Evolutionary conservation across 2,113 vertebrate species (phyloP).

Genomic region (Lucifuga dentata): DNA sequence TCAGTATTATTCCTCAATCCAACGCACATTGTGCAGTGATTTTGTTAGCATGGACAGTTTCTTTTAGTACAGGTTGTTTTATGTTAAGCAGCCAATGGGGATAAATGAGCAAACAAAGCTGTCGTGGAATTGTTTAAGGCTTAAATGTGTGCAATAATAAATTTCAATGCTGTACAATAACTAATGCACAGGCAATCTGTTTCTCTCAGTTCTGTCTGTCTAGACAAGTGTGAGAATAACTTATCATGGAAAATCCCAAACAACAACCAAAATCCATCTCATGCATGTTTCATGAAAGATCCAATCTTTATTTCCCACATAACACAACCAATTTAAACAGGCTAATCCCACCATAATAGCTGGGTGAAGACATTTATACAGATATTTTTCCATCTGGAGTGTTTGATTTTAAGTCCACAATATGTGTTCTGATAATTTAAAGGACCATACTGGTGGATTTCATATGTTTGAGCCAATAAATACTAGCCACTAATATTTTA

Average conservation of each 20-base stretch:
- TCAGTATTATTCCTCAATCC: background rate
- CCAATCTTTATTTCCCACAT: background rate
- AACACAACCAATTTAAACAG: too few relatives aligned
- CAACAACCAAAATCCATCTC: background rate
- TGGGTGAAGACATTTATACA: too few relatives aligned
- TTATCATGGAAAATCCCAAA: slow-evolving; percentile 3
- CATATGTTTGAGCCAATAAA: too few relatives aligned
- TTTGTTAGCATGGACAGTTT: background rate
- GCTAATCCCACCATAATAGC: too few relatives aligned
- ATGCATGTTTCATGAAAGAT: slow-evolving; percentile 1
- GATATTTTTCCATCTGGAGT: too few relatives aligned
- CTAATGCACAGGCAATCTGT: background rate
- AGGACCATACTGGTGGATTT: too few relatives aligned
- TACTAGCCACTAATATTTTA: too few relatives aligned
- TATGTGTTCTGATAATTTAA: too few relatives aligned
- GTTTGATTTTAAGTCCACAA: too few relatives aligned
- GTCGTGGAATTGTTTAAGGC: background rate
- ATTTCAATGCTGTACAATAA: background rate
- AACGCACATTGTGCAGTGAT: background rate
- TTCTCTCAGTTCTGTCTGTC: background rate
- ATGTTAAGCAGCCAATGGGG: background rate
- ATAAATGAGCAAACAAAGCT: slow-evolving; percentile 4
- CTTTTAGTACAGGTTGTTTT: background rate
- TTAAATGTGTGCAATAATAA: slow-evolving; percentile 1
- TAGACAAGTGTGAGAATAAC: background rate